Evolutionary conservation across 2,888 invertebrate genomes (phyloP).

Genomic region (Branchipolynoe longqiensis): DNA sequence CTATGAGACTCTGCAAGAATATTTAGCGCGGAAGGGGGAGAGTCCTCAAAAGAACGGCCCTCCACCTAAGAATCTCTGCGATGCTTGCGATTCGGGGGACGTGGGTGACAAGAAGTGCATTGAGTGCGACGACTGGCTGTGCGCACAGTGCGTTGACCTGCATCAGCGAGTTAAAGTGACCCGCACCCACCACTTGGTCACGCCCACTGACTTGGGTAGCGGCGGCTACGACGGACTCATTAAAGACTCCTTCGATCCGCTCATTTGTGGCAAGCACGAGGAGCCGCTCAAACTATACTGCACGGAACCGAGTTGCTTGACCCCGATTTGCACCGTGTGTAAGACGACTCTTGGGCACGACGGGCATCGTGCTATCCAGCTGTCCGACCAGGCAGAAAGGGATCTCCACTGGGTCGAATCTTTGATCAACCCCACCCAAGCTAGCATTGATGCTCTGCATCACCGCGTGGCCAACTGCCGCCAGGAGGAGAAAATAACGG

Average conservation of each 20-base stretch:
- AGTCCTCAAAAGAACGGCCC: conserved; percentile 35
- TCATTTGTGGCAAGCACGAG: conserved; percentile 68
- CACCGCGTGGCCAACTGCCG: conserved; percentile 65
- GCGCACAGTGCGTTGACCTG: conserved; percentile 67
- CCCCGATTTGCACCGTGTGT: conserved; percentile 69
- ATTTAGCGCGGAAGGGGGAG: conserved; percentile 65
- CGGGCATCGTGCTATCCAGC: conserved; percentile 66
- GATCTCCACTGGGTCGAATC: conserved; percentile 62
- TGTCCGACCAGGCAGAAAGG: conserved; percentile 65
- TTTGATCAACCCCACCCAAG: conserved; percentile 62
- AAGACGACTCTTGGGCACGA: conserved; percentile 69
- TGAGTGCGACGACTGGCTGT: conserved; percentile 70
- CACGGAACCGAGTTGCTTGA: conserved; percentile 65
- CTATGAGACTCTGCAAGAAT: conserved; percentile 69
- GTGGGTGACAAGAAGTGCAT: conserved; percentile 67
- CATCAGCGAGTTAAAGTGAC: conserved; percentile 68
- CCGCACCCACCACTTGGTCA: conserved; percentile 67
- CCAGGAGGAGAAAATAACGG: conserved; percentile 67
- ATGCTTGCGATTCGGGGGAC: conserved; percentile 66
- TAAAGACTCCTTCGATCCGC: conserved; percentile 69
- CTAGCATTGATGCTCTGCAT: conserved; percentile 64
- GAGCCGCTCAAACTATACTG: conserved; percentile 68
- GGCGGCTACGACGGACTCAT: conserved; percentile 67
- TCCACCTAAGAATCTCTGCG: conserved; percentile 62
- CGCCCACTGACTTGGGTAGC: conserved; percentile 65